Evolutionary conservation across 92 coral and sea anemone genomes (phyloP).

Genomic region (Hydrozoanthus gracilis): DNA sequence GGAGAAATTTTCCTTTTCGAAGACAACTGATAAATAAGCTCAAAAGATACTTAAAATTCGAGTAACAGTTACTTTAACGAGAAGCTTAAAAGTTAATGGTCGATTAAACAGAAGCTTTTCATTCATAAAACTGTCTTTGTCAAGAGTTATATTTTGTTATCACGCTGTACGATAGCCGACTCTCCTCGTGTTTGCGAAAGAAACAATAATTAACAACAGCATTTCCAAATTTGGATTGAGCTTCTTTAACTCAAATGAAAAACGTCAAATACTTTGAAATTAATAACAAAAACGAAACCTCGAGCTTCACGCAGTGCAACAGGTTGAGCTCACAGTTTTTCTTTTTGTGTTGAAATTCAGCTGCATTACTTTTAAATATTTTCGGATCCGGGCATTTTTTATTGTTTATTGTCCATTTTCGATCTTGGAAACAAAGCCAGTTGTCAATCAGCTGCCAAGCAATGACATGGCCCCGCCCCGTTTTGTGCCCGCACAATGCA

Average conservation of each 20-base stretch:
- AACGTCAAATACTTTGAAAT: neutral
- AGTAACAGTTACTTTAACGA: too few relatives aligned
- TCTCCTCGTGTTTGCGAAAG: neutral
- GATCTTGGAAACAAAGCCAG: conserved; percentile 21
- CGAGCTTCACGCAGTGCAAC: neutral
- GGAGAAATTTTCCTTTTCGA: neutral
- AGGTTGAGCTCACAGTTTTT: conserved; percentile 9
- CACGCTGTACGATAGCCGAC: neutral
- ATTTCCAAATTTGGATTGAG: neutral
- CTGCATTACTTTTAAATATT: neutral
- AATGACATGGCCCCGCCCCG: conserved; percentile 34
- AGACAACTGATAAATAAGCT: too few relatives aligned
- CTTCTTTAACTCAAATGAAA: neutral
- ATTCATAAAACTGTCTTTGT: neutral
- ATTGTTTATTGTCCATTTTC: conserved; percentile 45
- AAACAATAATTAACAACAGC: too few relatives aligned
- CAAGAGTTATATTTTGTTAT: neutral
- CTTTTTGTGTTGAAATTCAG: neutral
- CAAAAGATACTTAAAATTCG: neutral
- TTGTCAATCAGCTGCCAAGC: conserved; percentile 48
- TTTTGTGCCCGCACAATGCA: conserved; percentile 50
- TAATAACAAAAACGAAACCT: neutral
- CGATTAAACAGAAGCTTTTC: neutral
- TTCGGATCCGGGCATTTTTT: conserved; percentile 37
- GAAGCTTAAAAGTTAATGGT: neutral